These are phyloP conservation scores for Netelia melanura DNA, from an alignment of 2,888 invertebrate species.

Conservation along the genomic window DNA sequence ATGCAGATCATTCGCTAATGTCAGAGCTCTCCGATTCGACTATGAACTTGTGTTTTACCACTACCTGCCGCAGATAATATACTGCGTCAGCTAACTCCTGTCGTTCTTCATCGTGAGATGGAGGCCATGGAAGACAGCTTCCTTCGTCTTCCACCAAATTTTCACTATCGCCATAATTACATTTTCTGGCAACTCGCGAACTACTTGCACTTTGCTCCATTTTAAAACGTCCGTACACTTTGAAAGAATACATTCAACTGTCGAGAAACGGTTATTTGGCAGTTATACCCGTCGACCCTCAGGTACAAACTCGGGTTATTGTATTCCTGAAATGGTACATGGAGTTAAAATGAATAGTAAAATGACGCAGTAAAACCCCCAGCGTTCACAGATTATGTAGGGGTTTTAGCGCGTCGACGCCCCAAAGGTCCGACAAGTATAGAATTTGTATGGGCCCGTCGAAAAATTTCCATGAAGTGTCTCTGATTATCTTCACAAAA, in stretches of 20 bases:
- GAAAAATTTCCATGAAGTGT: too few species aligned
- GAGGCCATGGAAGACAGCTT: not conserved
- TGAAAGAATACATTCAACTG: not conserved
- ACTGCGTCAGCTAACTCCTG: conserved; percentile 1
- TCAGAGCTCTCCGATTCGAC: not conserved
- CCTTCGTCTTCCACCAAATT: not conserved
- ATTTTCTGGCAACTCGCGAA: not conserved
- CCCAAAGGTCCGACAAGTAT: too few species aligned
- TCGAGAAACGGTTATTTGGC: not conserved
- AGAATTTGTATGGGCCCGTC: too few species aligned
- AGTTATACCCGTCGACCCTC: not conserved
- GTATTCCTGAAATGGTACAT: conserved; percentile 1
- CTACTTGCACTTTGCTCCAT: conserved; percentile 16
- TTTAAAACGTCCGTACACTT: conserved; percentile 2
- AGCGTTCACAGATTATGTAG: too few species aligned
- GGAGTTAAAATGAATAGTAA: conserved; percentile 1
- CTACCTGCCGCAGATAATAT: not conserved
- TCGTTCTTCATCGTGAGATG: conserved; percentile 5
- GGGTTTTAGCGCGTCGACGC: too few species aligned
- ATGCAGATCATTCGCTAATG: conserved; percentile 3
- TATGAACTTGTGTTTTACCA: too few species aligned
- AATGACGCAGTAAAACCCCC: not conserved
- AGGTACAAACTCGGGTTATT: not conserved
- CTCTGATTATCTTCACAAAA: too few species aligned
- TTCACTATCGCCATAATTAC: not conserved